phyloP scores from a whole-genome alignment of 1,140 invertebrate genomes.

The Papilio xuthus region DNA sequence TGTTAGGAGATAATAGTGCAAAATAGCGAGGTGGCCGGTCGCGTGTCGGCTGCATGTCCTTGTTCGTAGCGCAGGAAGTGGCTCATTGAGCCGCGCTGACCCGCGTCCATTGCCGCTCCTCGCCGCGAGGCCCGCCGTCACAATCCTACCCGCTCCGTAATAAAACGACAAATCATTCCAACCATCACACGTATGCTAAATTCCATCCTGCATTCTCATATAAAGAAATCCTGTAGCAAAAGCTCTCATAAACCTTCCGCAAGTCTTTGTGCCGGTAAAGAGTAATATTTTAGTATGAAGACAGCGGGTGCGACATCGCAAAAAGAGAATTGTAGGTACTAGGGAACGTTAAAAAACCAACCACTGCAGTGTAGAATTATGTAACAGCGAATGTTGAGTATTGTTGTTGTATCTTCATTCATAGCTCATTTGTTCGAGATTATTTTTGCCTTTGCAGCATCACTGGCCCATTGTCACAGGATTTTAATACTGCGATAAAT shows the following conservation, averaged over 20 bases:
- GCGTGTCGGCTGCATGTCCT: conserved; percentile 60
- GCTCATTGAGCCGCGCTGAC: conserved; percentile 68
- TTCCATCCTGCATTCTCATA: conserved; percentile 26
- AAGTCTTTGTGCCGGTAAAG: conserved; percentile 32
- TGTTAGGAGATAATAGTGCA: conserved; percentile 45
- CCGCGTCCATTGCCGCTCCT: conserved; percentile 53
- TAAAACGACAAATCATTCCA: conserved; percentile 22
- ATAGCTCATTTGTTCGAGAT: conserved; percentile 34
- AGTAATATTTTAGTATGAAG: conserved; percentile 39
- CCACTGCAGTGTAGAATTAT: conserved; percentile 29
- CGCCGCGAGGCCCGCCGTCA: neutral
- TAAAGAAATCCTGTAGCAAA: conserved; percentile 25
- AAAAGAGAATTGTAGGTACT: conserved; percentile 33
- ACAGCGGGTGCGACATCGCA: conserved; percentile 36
- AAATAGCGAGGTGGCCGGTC: conserved; percentile 43
- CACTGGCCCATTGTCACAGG: conserved; percentile 33
- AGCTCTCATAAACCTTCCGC: conserved; percentile 15
- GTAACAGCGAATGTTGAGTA: conserved; percentile 37
- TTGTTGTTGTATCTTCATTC: conserved; percentile 35
- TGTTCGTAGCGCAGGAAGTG: conserved; percentile 70
- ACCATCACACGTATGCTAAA: conserved; percentile 17
- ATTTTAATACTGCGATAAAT: conserved; percentile 28
- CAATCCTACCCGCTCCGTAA: conserved; percentile 17
- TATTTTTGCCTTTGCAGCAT: conserved; percentile 26
- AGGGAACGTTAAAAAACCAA: conserved; percentile 29